These are phyloP conservation scores for Nemotelus pantherinus DNA, from an alignment of 2,888 invertebrate species.

Conservation along the genomic window DNA sequence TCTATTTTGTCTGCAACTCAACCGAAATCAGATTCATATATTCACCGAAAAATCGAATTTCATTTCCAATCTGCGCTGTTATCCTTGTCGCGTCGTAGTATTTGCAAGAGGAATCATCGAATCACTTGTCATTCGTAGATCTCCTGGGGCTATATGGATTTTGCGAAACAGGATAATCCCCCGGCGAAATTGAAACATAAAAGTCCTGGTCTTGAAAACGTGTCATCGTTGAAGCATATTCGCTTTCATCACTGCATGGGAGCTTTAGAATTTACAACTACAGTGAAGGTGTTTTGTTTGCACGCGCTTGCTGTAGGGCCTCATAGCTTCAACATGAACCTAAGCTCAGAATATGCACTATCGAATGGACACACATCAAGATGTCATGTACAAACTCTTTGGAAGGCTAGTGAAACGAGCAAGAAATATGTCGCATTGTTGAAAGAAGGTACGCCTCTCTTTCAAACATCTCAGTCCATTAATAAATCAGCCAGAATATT, in stretches of 20 bases:
- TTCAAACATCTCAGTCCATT: too few relatives aligned
- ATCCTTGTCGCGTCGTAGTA: constrained; percentile 25
- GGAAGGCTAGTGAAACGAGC: too few relatives aligned
- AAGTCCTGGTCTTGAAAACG: constrained; percentile 40
- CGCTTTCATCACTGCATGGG: constrained; percentile 27
- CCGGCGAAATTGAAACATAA: constrained; percentile 45
- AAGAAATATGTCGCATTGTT: too few relatives aligned
- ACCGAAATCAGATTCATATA: constrained; percentile 33
- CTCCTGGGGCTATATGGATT: constrained; percentile 37
- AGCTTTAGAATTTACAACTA: background rate
- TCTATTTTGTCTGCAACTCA: constrained; percentile 25
- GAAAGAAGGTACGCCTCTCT: too few relatives aligned
- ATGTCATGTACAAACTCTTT: too few relatives aligned
- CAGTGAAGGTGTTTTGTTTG: background rate
- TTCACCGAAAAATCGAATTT: constrained; percentile 39
- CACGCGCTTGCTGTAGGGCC: too few relatives aligned
- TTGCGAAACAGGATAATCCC: constrained; percentile 43
- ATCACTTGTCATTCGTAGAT: constrained; percentile 43
- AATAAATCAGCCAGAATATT: too few relatives aligned
- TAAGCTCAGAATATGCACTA: too few relatives aligned
- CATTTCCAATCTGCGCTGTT: constrained; percentile 40
- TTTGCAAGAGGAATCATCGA: constrained; percentile 35
- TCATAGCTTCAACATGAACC: too few relatives aligned
- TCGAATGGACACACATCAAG: too few relatives aligned
- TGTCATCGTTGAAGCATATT: constrained; percentile 41